phyloP scores from a whole-genome alignment of 1,140 invertebrate genomes.

The Camponotus pennsylvanicus region DNA sequence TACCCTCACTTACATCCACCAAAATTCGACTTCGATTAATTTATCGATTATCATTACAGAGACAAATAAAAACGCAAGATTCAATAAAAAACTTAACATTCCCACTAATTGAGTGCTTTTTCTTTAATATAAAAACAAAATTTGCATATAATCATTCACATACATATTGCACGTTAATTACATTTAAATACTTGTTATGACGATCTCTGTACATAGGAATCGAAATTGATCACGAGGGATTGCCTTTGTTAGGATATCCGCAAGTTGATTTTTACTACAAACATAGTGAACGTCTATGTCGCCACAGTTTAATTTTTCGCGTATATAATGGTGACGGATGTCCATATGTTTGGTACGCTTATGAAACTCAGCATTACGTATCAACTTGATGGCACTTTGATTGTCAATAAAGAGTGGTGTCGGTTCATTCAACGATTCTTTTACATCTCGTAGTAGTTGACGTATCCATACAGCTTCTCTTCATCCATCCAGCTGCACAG shows the following conservation, averaged over 20 bases:
- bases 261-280: constrained; percentile 27
- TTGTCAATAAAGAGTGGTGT: constrained; percentile 74
- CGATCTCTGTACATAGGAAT: too few species aligned
- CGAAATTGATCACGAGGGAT: neutral
- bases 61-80: neutral
- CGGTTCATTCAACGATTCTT: neutral
- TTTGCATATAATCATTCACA: too few species aligned
- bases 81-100: too few species aligned
- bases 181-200: too few species aligned
- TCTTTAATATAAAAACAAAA: too few species aligned
- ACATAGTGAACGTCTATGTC: constrained; percentile 68
- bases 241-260: constrained; percentile 71
- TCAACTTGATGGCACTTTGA: constrained; percentile 80
- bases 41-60: too few species aligned
- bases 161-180: too few species aligned
- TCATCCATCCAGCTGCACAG: neutral
- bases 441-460: constrained; percentile 35
- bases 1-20: too few species aligned
- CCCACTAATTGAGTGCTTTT: too few species aligned
- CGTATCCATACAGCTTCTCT: constrained; percentile 59
- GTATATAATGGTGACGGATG: constrained; percentile 78
- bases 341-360: constrained; percentile 79
- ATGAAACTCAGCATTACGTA: constrained; percentile 78
- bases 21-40: too few species aligned
- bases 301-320: constrained; percentile 68